Base-by-base conservation (phyloP, 2,888 invertebrate species). In the Syritta pipiens region DNA sequence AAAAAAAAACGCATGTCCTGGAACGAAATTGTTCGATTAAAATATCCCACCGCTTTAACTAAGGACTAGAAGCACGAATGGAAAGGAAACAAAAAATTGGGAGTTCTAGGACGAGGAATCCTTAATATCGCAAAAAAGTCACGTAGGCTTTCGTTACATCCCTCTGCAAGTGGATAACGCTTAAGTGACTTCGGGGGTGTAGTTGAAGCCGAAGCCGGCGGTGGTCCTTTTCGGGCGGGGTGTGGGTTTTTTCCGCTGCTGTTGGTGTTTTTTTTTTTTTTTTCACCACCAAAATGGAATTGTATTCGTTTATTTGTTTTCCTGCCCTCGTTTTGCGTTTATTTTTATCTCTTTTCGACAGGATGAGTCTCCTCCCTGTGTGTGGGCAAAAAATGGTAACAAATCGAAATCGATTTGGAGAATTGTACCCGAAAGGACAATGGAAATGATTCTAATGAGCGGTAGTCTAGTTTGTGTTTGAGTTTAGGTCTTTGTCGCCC, bases 141-240 rank as follows among this genome's bases (percentile, higher is more conserved):
- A 77, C 76, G 71, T 77, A 71, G 46, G 51, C 65, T 51, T 37
- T 26, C 37, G 51, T 20, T 77, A 51, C 71, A 59, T 65, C 59
- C 59, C 40, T 32, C 26, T 12, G 55, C 42, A 22, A 57, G 46
- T 55, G 67, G 55, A 68, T 59, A 49, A 49, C 57, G 30, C 48
- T 68, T 42, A 59, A 68, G 57, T 57, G 48, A 68, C 68, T 68
- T 68, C 37, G 40, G 14, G 17, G 49, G 19, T 30, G 49, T n/a
- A n/a, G n/a, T n/a, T n/a, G n/a, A n/a, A n/a, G n/a, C n/a, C n/a
- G n/a, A n/a, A n/a, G n/a, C n/a, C n/a, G n/a, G n/a, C n/a, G n/a
- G n/a, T n/a, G n/a, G n/a, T n/a, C 17, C 32, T 9, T 24, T 24
- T 42, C n/a, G 3, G 3, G 20, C 24, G 32, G 10, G 20, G 17